Evolutionary conservation across 37 sponge, comb jelly and placozoan genomes (phyloP), one percentile per base, ranked within the genome.

Genomic region (Dysidea cf. avara): DNA sequence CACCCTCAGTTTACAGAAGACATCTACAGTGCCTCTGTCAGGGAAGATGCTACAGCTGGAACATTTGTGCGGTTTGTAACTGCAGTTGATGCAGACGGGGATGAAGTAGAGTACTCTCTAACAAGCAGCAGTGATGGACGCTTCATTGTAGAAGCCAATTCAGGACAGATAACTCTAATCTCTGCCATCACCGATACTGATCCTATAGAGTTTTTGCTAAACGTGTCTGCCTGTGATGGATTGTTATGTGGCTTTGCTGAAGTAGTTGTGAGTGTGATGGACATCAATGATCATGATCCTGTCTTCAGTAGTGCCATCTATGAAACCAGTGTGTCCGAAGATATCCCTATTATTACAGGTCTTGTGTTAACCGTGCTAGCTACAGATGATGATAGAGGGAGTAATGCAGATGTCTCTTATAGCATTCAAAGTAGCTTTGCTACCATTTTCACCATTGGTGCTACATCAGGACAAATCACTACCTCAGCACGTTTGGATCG

Each of bases 191-290:
- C 5, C 9, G 46, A 43, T 43, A 43, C 46, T 43, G 46, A 43
- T 43, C 46, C 46, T 9, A 9, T 43, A 9, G 7, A 64, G 46
- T 86, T 75, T 51, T 31, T 18, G 35, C 71, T 86, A 21, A 86
- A 80, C 40, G 48, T 86, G 31, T 74, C 81, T 0, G 87, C 87
- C 5, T 74, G 20, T 31, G 87, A 86, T 75, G 81, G 81, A 0
- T 32, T 43, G 0, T 43, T 76, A 26, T 76, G 31, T 26, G 17
- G 21, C 9, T 46, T 16, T 38, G 60, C 50, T 18, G 22, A 22
- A 9, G 81, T 81, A 2, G 64, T 30, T 3, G 59, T 86, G 6
- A 18, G 3, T 32, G 53, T 86, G 11, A 56, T 24, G 3, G 87
- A 86, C 46, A 26, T 74, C 26, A 86, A 86, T 33, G 81, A 86